These are phyloP conservation scores for Stichodactyla helianthus DNA, from an alignment of 64 coral and sea anemone genomes.

Conservation along the genomic window DNA sequence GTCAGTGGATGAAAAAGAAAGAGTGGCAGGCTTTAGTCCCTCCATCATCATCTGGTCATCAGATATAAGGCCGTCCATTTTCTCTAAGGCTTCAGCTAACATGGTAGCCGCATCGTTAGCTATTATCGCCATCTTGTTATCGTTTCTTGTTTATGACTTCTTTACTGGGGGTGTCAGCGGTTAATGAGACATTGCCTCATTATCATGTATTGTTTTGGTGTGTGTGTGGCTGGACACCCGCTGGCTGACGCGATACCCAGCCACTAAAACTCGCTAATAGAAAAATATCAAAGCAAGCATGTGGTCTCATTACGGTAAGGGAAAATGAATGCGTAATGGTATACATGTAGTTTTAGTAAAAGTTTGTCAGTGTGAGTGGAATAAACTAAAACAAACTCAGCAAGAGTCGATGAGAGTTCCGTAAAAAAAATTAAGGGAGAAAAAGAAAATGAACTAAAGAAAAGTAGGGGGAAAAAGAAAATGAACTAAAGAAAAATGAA, in stretches of 20 bases:
- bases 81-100: constrained; percentile 86
- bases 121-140: constrained; percentile 85
- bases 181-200: constrained; percentile 8
- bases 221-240: too few species aligned
- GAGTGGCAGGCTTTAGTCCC: constrained; percentile 51
- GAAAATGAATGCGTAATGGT: too few species aligned
- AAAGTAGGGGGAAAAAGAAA: too few species aligned
- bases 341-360: too few species aligned
- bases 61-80: constrained; percentile 92
- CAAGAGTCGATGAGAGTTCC: too few species aligned
- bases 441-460: too few species aligned
- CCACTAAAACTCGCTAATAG: background rate
- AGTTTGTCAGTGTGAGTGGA: too few species aligned
- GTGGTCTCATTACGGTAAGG: too few species aligned
- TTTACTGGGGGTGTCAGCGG: constrained; percentile 1
- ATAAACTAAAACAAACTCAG: too few species aligned
- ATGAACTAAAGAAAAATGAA: too few species aligned
- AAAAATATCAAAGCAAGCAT: too few species aligned
- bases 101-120: constrained; percentile 80
- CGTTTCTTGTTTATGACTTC: background rate
- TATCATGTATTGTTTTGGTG: background rate
- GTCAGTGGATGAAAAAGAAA: constrained; percentile 36
- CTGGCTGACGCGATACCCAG: background rate
- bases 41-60: constrained; percentile 88
- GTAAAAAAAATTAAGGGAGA: too few species aligned